Conservation (phyloP, 2,888 invertebrate species). For the Caenorhabditis becei region DNA sequence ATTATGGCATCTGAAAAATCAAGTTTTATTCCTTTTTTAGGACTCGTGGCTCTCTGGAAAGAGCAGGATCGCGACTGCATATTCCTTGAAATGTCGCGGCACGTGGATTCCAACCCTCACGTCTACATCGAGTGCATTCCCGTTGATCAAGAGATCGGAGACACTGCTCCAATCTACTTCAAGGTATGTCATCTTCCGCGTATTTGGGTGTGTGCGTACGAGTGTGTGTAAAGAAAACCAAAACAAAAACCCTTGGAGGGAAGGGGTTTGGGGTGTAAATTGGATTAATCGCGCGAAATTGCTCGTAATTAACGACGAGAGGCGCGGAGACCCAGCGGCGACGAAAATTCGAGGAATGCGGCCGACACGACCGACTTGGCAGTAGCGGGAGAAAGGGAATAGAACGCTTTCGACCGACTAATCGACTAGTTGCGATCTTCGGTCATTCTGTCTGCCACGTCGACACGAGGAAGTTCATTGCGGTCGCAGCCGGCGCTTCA, state of each 20-base stretch:
- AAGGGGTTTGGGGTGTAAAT: slow-evolving; percentile 47
- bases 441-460: slow-evolving; percentile 12
- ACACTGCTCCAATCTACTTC: slow-evolving; percentile 95
- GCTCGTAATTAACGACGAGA: slow-evolving; percentile 53
- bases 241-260: slow-evolving; percentile 9
- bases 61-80: slow-evolving; percentile 88
- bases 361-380: slow-evolving; percentile 21
- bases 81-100: slow-evolving; percentile 92
- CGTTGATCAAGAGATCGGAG: slow-evolving; percentile 89
- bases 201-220: slow-evolving; percentile 37
- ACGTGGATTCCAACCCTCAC: slow-evolving; percentile 86
- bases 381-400: slow-evolving; percentile 10
- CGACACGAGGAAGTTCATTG: slow-evolving; percentile 25
- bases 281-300: slow-evolving; percentile 53
- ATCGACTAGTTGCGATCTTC: slow-evolving; percentile 14
- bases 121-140: slow-evolving; percentile 93
- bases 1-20: too few relatives aligned
- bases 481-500: slow-evolving; percentile 11
- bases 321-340: slow-evolving; percentile 16
- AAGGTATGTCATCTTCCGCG: slow-evolving; percentile 84
- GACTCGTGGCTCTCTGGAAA: slow-evolving; percentile 89
- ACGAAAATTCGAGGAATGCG: slow-evolving; percentile 39
- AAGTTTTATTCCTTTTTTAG: slow-evolving; percentile 27
- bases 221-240: background rate
- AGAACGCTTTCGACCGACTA: slow-evolving; percentile 14